Evolutionary conservation across 35 echinoderm and acorn worm species (phyloP), one percentile per base, ranked within the genome.

Genomic region (Apostichopus japonicus): DNA sequence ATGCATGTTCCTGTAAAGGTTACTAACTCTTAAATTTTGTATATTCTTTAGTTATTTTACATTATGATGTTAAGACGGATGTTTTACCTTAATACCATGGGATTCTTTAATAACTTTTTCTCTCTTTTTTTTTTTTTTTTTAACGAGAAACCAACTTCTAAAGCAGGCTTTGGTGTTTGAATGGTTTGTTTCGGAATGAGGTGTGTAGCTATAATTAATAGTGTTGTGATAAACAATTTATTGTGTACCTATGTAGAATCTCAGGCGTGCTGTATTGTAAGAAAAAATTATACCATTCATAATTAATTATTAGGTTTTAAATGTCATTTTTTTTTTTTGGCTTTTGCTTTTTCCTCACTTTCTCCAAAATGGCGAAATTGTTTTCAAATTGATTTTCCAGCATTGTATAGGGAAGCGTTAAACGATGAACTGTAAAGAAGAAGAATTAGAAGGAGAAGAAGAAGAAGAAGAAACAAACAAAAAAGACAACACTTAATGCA

Each of bases 171-270:
- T 75, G 21, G 71, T 75, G 13, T 75, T 75, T 75, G 6, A 19
- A 75, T 23, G 16, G n/a, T 75, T 75, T 75, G 71, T n/a, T 75
- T 75, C n/a, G 71, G 71, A 75, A 75, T 75, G 71, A 75, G 71
- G 71, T 75, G 71, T 75, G 71, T 75, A 75, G 71, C 71, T 75
- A 75, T 75, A 75, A 21, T 75, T 75, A 75, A 75, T 75, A 75
- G 15, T 75, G 71, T 75, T 21, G 71, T 75, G 71, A 75, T 67
- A 21, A n/a, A 21, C 71, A 75, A 23, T 75, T 75, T 75, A 75
- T 23, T 75, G 71, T 75, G 71, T 75, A 75, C n/a, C 71, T 75
- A 19, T 75, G 71, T 75, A 75, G 71, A 75, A 21, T 23, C 22
- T 75, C 17, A 75, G 71, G 71, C 16, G 71, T 75, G 71, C 22